Conservation (phyloP, 2,113 vertebrate species). For the Callopanchax toddi region DNA sequence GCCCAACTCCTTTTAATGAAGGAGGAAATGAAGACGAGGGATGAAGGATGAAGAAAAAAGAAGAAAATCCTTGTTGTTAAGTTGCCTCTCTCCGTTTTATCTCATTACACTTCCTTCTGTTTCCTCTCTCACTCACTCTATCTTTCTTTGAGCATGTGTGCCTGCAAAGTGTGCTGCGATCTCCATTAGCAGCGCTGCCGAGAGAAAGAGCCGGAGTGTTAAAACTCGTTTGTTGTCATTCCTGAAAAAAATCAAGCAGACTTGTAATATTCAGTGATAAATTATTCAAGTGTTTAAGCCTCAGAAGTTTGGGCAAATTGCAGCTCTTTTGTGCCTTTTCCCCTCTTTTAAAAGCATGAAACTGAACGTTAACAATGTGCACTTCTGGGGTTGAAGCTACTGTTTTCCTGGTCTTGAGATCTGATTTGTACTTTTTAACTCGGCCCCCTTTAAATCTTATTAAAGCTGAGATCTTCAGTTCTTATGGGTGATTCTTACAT, state of each 20-base stretch:
- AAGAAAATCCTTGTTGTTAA: conserved; percentile 55
- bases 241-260: conserved; percentile 64
- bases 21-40: conserved; percentile 65
- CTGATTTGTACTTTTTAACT: conserved; percentile 46
- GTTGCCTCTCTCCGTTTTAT: conserved; percentile 48
- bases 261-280: conserved; percentile 62
- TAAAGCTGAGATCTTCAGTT: conserved; percentile 7
- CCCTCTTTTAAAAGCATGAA: conserved; percentile 37
- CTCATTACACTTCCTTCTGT: conserved; percentile 36
- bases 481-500: conserved; percentile 21
- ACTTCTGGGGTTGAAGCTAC: conserved; percentile 35
- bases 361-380: conserved; percentile 58
- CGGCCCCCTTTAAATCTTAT: not conserved
- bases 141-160: conserved; percentile 13
- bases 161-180: conserved; percentile 45
- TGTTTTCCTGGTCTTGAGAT: conserved; percentile 38
- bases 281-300: conserved; percentile 74
- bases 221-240: conserved; percentile 57
- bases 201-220: conserved; percentile 31
- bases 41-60: conserved; percentile 55
- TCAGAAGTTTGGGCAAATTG: conserved; percentile 73
- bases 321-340: conserved; percentile 35
- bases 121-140: not conserved
- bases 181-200: conserved; percentile 46
- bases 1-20: conserved; percentile 53